phyloP scores from a whole-genome alignment of 2,888 invertebrate species.

The Loripinus fragilis region DNA sequence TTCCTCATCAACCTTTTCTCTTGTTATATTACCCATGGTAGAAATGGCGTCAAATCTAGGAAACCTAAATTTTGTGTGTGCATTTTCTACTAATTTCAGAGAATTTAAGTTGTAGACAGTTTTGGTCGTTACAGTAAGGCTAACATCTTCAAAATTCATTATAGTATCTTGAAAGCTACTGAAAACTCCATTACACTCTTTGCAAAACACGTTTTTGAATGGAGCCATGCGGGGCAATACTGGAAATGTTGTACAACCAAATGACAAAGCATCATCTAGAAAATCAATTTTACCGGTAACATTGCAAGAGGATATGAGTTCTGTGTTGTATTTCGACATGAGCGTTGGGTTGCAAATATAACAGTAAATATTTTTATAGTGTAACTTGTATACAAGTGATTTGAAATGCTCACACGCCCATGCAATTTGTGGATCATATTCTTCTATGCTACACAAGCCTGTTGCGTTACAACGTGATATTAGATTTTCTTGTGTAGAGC shows the following conservation, averaged over 20 bases:
- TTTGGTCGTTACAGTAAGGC: too few species aligned
- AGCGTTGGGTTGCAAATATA: constrained; percentile 32
- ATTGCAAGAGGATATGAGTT: neutral
- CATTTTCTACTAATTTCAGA: too few species aligned
- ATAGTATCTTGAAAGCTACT: too few species aligned
- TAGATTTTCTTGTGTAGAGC: neutral
- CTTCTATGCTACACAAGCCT: neutral
- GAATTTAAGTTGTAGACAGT: too few species aligned
- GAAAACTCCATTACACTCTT: neutral
- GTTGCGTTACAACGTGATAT: neutral
- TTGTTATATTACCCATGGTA: too few species aligned
- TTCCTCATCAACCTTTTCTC: too few species aligned
- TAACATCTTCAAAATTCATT: too few species aligned
- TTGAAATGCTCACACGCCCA: constrained; percentile 10
- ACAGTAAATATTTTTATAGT: constrained; percentile 28
- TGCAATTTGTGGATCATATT: neutral
- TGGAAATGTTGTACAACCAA: neutral
- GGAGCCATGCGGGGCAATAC: neutral
- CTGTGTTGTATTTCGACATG: neutral
- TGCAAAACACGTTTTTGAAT: neutral
- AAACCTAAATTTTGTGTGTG: too few species aligned
- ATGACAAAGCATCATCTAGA: too few species aligned
- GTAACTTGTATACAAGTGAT: neutral
- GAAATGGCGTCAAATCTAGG: too few species aligned
- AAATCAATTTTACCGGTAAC: neutral